Evolutionary conservation across 2,797 vertebrate species (phyloP), one percentile per base, ranked within the genome.

Genomic region (Ateles fusciceps): DNA sequence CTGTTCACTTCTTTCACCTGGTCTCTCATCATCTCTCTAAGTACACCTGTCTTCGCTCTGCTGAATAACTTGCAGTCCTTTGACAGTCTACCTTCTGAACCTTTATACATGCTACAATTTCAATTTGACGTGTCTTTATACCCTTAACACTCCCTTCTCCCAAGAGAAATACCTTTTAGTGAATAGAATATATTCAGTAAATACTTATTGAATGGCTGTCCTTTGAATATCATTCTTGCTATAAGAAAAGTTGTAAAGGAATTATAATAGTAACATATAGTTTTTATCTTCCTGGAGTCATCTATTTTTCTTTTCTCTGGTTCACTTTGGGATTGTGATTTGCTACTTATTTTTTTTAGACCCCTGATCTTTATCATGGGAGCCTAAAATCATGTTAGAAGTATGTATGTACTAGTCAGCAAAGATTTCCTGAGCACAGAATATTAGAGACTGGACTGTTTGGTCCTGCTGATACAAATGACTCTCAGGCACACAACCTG

Each of bases 181-280:
- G 46, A 93, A 7, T 59, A 88, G n/a, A 85, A 33, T 76, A 9
- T 71, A 91, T 46, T 75, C 46, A 64, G 78, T 85, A 89, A 88
- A 90, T 42, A 92, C 33, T 30, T 48, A 74, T 36, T 78, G 44
- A 94, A 72, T 24, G 6, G 39, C 33, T 93, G 61, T 48, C 61
- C 22, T 95, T 94, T 96, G 42, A 72, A 42, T 87, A 93, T 78
- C 42, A 68, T 74, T 95, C 50, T 83, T 79, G 21, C 52, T 75
- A 55, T 89, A 72, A 87, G 80, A 92, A 90, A 97, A 94, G 76
- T 91, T 92, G 17, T 64, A 85, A 92, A 72, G n/a, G 33, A 95
- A 81, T 78, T 85, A 24, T 68, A 85, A 39, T 46, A 42, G 42
- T 76, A 81, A 64, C 13, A 44, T 50, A 78, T 1, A 64, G 21